phyloP scores from a whole-genome alignment of 2,113 vertebrate genomes.

The Scophthalmus maximus region DNA sequence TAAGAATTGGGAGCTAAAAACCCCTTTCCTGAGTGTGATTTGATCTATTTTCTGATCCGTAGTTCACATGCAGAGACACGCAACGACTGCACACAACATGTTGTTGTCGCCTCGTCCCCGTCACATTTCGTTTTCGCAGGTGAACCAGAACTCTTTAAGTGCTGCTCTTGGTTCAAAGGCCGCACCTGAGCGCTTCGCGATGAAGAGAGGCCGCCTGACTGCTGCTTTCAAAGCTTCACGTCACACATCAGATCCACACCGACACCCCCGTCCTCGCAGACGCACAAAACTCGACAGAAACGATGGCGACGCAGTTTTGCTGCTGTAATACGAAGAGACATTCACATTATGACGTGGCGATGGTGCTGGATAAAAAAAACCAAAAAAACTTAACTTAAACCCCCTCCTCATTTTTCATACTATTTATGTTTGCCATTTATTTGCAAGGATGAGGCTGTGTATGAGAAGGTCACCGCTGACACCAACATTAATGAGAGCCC shows the following conservation, averaged over 20 bases:
- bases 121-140: background rate
- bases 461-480: conserved; percentile 59
- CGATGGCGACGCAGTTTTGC: too few relatives aligned
- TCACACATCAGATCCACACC: too few relatives aligned
- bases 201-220: conserved; percentile 3
- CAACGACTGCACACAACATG: background rate
- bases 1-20: background rate
- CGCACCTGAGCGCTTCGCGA: background rate
- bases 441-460: background rate
- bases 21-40: too few relatives aligned
- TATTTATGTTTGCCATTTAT: background rate
- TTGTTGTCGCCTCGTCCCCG: background rate
- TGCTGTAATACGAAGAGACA: too few relatives aligned
- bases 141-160: background rate
- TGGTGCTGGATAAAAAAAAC: too few relatives aligned
- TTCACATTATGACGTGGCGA: background rate
- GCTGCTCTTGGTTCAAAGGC: background rate
- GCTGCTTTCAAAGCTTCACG: background rate
- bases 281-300: background rate
- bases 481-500: conserved; percentile 61
- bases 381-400: too few relatives aligned
- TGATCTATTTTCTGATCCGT: background rate
- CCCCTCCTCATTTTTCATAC: background rate
- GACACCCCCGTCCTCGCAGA: background rate
- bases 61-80: background rate